phyloP scores from a whole-genome alignment of 1,140 invertebrate genomes.

The Drosophila burlai region DNA sequence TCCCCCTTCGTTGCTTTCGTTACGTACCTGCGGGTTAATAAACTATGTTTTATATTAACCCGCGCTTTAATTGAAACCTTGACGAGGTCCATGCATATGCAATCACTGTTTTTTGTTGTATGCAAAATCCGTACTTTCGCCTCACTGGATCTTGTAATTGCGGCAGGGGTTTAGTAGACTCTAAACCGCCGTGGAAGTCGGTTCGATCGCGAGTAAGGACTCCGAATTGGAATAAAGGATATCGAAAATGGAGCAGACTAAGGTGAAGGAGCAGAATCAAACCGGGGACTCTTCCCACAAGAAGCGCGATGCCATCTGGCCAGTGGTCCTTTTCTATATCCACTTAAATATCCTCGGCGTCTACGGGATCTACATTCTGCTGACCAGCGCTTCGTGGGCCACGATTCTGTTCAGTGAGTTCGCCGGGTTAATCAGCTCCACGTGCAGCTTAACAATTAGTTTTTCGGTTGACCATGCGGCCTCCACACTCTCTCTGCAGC shows the following conservation, averaged over 20 bases:
- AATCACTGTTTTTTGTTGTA: background rate
- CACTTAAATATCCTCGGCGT: slow-evolving; percentile 88
- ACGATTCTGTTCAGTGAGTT: slow-evolving; percentile 89
- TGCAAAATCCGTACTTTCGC: slow-evolving; percentile 11
- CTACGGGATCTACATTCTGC: slow-evolving; percentile 87
- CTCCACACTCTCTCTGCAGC: slow-evolving; percentile 84
- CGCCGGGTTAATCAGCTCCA: slow-evolving; percentile 16
- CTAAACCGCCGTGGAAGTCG: slow-evolving; percentile 12
- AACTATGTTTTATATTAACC: slow-evolving; percentile 55
- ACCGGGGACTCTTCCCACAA: slow-evolving; percentile 40
- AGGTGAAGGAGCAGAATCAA: background rate
- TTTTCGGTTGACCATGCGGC: background rate
- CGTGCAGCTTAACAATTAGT: slow-evolving; percentile 15
- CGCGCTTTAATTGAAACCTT: background rate
- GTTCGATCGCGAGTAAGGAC: slow-evolving; percentile 10
- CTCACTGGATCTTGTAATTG: slow-evolving; percentile 1
- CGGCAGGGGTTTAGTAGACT: slow-evolving; percentile 34
- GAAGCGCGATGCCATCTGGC: slow-evolving; percentile 88
- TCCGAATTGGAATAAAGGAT: background rate
- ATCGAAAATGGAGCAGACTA: slow-evolving; percentile 19
- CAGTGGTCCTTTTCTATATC: slow-evolving; percentile 88
- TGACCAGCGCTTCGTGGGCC: slow-evolving; percentile 87
- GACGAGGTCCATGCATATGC: slow-evolving; percentile 20
- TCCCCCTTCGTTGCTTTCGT: slow-evolving; percentile 54
- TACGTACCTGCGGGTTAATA: slow-evolving; percentile 64